Evolutionary conservation across 2,888 invertebrate species (phyloP).

Genomic region (Euplagia quadripunctaria): DNA sequence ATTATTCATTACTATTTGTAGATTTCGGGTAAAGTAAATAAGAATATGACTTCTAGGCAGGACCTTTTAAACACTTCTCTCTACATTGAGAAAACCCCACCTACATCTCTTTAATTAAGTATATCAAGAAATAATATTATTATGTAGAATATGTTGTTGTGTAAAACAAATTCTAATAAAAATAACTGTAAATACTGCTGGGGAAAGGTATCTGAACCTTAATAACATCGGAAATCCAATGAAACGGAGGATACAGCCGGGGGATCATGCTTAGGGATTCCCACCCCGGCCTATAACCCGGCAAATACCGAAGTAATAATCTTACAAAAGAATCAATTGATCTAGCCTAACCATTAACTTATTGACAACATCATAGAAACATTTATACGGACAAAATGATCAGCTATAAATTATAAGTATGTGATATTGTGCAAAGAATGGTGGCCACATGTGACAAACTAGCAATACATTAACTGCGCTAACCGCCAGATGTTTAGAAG

Average conservation of each 20-base stretch:
- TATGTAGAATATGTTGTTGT: background rate
- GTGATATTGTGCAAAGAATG: slow-evolving; percentile 69
- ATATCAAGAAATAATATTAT: background rate
- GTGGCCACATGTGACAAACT: slow-evolving; percentile 79
- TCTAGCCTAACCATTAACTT: slow-evolving; percentile 52
- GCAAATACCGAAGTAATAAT: slow-evolving; percentile 66
- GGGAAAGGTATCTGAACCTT: slow-evolving; percentile 45
- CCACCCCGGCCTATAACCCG: slow-evolving; percentile 65
- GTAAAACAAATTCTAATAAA: background rate
- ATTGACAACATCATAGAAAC: slow-evolving; percentile 39
- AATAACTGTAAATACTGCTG: slow-evolving; percentile 19
- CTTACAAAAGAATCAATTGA: slow-evolving; percentile 60
- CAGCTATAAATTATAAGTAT: slow-evolving; percentile 45
- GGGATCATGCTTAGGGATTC: slow-evolving; percentile 59
- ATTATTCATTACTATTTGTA: no score
- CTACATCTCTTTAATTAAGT: no score
- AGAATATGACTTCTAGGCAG: no score
- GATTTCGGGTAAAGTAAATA: no score
- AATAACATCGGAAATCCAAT: slow-evolving; percentile 64
- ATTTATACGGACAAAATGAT: slow-evolving; percentile 31
- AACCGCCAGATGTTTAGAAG: slow-evolving; percentile 79
- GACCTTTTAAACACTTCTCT: no score
- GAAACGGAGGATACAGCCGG: slow-evolving; percentile 61
- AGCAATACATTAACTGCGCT: slow-evolving; percentile 70
- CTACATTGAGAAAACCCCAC: no score